Evolutionary conservation across 1,140 invertebrate genomes (phyloP).

Genomic region (Delia radicum): DNA sequence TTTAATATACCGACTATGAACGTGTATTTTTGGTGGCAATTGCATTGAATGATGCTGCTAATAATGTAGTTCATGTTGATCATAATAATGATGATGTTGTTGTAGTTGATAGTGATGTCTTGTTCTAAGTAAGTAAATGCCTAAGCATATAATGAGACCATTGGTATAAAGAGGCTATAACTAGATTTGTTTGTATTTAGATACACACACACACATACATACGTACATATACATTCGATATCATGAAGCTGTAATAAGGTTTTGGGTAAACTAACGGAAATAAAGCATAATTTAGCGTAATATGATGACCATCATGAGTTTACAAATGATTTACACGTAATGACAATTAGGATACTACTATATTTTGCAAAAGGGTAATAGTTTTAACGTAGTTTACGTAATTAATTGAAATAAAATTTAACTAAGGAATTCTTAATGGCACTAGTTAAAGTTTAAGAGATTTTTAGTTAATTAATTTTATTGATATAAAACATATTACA

Average conservation of each 20-base stretch:
- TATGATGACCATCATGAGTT: constrained; percentile 14
- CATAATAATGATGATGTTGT: background rate
- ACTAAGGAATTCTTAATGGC: no score
- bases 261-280: background rate
- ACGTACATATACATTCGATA: background rate
- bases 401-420: no score
- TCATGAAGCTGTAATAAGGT: background rate
- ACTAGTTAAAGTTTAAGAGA: no score
- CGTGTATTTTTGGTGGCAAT: background rate
- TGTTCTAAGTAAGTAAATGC: no score
- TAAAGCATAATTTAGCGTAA: constrained; percentile 18
- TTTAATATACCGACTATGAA: background rate
- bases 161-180: no score
- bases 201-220: background rate
- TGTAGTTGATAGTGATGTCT: background rate
- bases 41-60: background rate
- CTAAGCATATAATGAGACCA: background rate
- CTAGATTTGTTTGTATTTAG: background rate
- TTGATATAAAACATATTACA: no score
- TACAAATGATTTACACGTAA: constrained; percentile 15
- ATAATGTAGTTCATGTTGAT: no score
- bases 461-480: no score
- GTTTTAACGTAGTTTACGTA: no score
- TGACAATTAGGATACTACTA: background rate
- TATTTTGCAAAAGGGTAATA: no score